Base-by-base conservation (phyloP, 2,888 invertebrate species). In the Trachelus stipa region DNA sequence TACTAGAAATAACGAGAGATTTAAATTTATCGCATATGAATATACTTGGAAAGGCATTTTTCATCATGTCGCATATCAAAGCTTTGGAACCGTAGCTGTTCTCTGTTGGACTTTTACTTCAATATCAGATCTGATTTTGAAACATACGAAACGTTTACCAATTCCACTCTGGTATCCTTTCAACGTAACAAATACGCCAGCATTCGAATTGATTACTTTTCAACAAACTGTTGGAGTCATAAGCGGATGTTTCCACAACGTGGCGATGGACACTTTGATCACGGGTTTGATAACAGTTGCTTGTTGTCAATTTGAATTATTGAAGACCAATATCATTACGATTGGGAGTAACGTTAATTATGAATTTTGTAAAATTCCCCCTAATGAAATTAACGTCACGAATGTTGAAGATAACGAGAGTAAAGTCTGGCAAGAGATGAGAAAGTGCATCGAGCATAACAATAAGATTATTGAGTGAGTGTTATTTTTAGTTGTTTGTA, bases 81-180 rank as follows among this genome's bases (percentile, higher is more conserved):
- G 82, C 37, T 83, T 87, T 71, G 88, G 85, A 0, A 75, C 79
- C 0, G 71, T 82, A 0, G 83, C 86, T 0, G 82, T 87, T 11
- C 73, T 83, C 4, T 88, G 82, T 68, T 89, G 87, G 88, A 83
- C 84, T 0, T 80, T 85, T 4, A 83, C 81, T 1, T 85, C 88
- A 1, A 77, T 89, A 4, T 73, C 81, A 11, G 77, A 84, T 73
- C 34, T 85, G 3, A 37, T 86, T 15, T 76, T 79, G 0, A 83
- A 83, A 15, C 77, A 82, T 6, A 79, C 80, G 3, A 84, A 84
- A 68, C 81, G 80, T 3, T 76, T 88, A 34, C 86, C 88, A 1
- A 79, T 87, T 74, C 85, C 83, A 23, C 88, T 87, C 37, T 89
- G 88, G 89, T 89, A 88, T 56, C 89, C 89, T 4, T 88, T 83